Evolutionary conservation across 2,113 vertebrate species (phyloP), one percentile per base, ranked within the genome.

Genomic region (Notiomystis cincta): DNA sequence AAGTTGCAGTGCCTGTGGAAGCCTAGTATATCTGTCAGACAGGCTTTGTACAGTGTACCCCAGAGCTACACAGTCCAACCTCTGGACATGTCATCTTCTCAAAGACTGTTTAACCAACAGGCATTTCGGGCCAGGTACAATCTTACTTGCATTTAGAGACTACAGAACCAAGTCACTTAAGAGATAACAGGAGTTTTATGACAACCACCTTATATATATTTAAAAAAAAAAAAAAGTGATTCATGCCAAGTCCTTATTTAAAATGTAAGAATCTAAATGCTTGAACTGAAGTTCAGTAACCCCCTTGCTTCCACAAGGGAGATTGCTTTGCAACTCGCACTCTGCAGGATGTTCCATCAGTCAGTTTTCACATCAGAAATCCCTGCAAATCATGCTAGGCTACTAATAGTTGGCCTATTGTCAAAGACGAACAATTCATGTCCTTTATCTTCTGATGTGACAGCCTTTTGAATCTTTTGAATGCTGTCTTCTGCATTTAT

Each of bases 371-470:
- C 73, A 65, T 95, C 70, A 93, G 84, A 91, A 96, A 91, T 58
- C 35, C 56, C 87, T 90, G 57, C 33, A 89, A 89, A 94, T 71
- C 87, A 45, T 78, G n/a, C 90, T 67, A 93, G 84, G 70, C 69
- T 85, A 60, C 87, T 93, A 95, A 90, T 89, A 91, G 80, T 95
- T 93, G 61, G 65, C 66, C 70, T 95, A 25, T 94, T 97, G 87
- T 94, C 90, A 94, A 77, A 89, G 92, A 94, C 0, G 16, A 96
- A 57, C 53, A 85, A 90, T 94, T 94, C 78, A 51, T 87, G 73
- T 84, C 82, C 92, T 94, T 97, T 89, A 89, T 96, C 81, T 91
- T 97, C 78, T 87, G 60, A 87, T 82, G 65, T 93, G 94, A 89
- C 85, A 93, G 78, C 22, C 87, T 87, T 96, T 96, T 96, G 78